Evolutionary conservation across 2,797 vertebrate species (phyloP).

Genomic region (Phataginus tricuspis): DNA sequence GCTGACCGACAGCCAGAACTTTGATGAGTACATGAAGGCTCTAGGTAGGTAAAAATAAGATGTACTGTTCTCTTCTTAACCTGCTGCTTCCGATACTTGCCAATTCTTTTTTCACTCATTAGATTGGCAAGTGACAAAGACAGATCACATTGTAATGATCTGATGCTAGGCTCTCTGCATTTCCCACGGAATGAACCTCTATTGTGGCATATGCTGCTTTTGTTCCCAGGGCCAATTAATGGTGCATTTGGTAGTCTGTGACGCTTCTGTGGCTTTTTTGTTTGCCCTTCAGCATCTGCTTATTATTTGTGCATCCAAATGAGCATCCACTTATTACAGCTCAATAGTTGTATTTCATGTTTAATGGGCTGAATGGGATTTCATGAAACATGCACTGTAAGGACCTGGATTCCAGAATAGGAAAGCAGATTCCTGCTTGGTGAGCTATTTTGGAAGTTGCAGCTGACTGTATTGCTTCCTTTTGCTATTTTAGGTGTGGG

Average conservation of each 20-base stretch:
- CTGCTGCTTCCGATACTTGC: neutral
- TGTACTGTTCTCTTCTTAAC: neutral
- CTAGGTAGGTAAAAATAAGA: conserved; percentile 88
- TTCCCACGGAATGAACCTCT: neutral
- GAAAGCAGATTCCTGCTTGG: neutral
- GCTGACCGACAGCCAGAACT: conserved; percentile 94
- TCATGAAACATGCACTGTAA: neutral
- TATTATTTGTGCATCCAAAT: neutral
- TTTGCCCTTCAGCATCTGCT: neutral
- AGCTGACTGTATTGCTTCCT: neutral
- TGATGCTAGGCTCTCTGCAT: neutral
- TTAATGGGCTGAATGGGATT: neutral
- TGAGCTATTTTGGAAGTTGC: neutral
- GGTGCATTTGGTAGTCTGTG: neutral
- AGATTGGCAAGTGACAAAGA: conserved; percentile 16
- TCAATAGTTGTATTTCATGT: neutral
- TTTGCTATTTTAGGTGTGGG: conserved; percentile 89
- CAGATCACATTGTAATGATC: neutral
- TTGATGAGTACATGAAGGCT: conserved; percentile 96
- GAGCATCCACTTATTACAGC: too few species aligned
- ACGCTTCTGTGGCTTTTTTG: neutral
- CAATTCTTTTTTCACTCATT: neutral
- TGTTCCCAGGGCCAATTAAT: neutral
- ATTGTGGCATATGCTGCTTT: neutral
- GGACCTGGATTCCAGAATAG: neutral